A percentile compares a stretch with the other conserved stretches of the same genome.
These are phyloP conservation scores for Apodemia duryi DNA, from an alignment of 2,888 invertebrate genomes.

Conservation along the genomic window DNA sequence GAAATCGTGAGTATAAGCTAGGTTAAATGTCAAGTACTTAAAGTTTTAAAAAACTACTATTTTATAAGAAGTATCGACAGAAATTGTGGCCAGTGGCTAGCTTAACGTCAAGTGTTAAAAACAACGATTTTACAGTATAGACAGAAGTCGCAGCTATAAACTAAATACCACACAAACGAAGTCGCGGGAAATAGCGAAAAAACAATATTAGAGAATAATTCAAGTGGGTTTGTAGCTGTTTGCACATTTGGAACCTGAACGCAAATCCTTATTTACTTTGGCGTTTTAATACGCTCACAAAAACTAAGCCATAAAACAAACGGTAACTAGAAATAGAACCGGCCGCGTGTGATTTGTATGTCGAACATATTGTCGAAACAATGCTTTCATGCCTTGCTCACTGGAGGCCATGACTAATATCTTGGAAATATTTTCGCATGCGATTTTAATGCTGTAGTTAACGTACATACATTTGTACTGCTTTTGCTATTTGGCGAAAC, in stretches of 20 bases:
- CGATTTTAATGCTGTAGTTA: conserved; percentile 33
- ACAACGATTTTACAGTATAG: too few species aligned
- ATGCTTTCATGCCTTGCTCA: conserved; percentile 45
- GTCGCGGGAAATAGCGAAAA: too few species aligned
- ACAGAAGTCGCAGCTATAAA: too few species aligned
- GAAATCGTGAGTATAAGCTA: too few species aligned
- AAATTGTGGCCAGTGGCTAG: too few species aligned
- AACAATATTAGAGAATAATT: neutral
- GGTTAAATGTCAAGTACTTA: too few species aligned
- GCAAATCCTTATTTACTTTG: conserved; percentile 37
- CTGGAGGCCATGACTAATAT: conserved; percentile 56
- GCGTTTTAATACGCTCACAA: conserved; percentile 53
- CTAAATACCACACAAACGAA: too few species aligned
- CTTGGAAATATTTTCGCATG: conserved; percentile 50
- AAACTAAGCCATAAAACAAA: conserved; percentile 57
- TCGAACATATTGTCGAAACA: conserved; percentile 58
- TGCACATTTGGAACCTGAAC: neutral
- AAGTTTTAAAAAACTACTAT: too few species aligned
- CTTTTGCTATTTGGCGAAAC: too few species aligned
- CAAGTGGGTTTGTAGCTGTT: neutral
- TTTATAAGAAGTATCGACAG: too few species aligned
- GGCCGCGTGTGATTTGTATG: conserved; percentile 58
- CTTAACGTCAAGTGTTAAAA: too few species aligned
- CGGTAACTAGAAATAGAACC: conserved; percentile 61
- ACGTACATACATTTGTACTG: too few species aligned